Percentiles rank a stretch among this genome's conserved stretches.
Evolutionary conservation across 2,888 invertebrate genomes (phyloP).

Genomic region (Endotricha flammealis): DNA sequence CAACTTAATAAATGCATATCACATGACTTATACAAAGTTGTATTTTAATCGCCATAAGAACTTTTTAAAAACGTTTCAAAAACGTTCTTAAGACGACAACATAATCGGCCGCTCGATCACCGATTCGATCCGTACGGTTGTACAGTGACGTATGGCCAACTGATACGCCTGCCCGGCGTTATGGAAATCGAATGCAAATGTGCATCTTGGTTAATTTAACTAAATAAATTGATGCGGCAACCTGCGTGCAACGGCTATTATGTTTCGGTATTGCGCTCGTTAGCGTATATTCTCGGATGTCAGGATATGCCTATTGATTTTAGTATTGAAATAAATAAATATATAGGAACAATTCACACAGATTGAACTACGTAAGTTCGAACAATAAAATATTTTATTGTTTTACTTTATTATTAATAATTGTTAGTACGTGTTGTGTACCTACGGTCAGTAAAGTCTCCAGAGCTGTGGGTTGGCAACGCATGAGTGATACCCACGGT

Average conservation of each 20-base stretch:
- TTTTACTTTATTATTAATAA: too few relatives aligned
- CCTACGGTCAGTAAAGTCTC: too few relatives aligned
- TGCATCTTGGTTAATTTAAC: constrained; percentile 59
- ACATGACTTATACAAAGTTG: not conserved
- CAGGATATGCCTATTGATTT: constrained; percentile 20
- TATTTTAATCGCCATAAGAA: not conserved
- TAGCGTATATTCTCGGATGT: constrained; percentile 38
- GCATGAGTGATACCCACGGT: too few relatives aligned
- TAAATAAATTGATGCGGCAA: constrained; percentile 68
- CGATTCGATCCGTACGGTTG: constrained; percentile 28
- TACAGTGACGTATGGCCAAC: constrained; percentile 69
- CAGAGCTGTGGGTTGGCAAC: too few relatives aligned
- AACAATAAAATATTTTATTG: too few relatives aligned
- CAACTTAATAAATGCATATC: too few relatives aligned
- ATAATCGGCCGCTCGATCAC: constrained; percentile 49
- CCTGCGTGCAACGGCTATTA: constrained; percentile 44
- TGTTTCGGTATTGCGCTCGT: constrained; percentile 56
- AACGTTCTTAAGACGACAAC: constrained; percentile 35
- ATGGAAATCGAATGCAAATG: constrained; percentile 64
- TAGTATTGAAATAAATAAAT: constrained; percentile 1
- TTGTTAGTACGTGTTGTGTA: too few relatives aligned
- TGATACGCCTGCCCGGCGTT: constrained; percentile 64
- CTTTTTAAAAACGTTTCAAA: constrained; percentile 19
- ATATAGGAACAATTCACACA: too few relatives aligned
- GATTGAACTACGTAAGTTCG: too few relatives aligned